A percentile compares a stretch with the other conserved stretches of the same genome.
Evolutionary conservation across 1,140 invertebrate species (phyloP).

Genomic region (Plutomurus gul): DNA sequence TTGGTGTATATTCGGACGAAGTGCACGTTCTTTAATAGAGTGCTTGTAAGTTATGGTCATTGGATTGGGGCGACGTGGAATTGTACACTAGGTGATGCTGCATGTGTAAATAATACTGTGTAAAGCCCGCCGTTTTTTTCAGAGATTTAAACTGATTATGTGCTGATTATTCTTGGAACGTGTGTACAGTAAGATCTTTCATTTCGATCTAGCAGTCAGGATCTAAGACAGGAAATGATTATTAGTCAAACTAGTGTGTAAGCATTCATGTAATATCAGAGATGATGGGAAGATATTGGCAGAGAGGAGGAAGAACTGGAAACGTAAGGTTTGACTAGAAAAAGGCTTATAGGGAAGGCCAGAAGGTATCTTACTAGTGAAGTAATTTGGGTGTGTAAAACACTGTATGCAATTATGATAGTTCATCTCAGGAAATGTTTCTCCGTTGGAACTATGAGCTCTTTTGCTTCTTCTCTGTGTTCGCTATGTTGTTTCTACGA

Average conservation of each 20-base stretch:
- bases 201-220: too few species aligned
- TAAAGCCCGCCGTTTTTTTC: background rate
- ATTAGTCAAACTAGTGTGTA: background rate
- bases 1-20: too few species aligned
- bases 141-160: conserved; percentile 21
- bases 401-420: conserved; percentile 35
- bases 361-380: conserved; percentile 34
- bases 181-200: background rate
- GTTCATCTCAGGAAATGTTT: conserved; percentile 39
- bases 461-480: too few species aligned
- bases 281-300: background rate
- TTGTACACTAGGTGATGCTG: too few species aligned
- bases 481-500: too few species aligned
- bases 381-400: conserved; percentile 42
- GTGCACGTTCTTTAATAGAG: too few species aligned
- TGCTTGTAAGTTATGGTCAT: too few species aligned
- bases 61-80: too few species aligned
- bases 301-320: background rate
- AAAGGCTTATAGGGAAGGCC: background rate
- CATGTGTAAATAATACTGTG: too few species aligned
- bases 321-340: background rate
- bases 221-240: background rate
- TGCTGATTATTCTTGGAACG: background rate
- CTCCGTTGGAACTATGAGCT: conserved; percentile 5
- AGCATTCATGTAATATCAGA: background rate